Conservation (phyloP, 1,140 invertebrate genomes). For the Drosophila ercepeae region DNA sequence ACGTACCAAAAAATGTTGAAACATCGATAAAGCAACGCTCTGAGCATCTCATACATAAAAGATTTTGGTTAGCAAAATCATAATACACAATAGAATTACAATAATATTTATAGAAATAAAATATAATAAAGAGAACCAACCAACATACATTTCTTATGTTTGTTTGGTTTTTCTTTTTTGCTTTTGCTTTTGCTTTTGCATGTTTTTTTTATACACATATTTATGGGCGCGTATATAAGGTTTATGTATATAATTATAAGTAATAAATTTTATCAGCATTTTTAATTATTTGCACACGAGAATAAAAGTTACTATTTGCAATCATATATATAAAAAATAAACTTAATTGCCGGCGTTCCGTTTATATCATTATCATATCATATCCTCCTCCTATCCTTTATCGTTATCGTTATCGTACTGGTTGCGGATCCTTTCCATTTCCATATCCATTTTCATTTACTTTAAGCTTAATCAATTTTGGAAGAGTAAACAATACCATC, state of each 20-base stretch:
- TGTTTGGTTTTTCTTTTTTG: slow-evolving; percentile 54
- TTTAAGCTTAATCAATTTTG: slow-evolving; percentile 82
- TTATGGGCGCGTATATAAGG: slow-evolving; percentile 66
- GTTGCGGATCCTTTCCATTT: slow-evolving; percentile 33
- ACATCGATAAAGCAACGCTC: slow-evolving; percentile 55
- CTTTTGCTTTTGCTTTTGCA: too few species aligned
- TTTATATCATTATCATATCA: slow-evolving; percentile 34
- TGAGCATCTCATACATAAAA: slow-evolving; percentile 34
- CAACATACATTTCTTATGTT: slow-evolving; percentile 57
- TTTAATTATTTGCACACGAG: slow-evolving; percentile 82
- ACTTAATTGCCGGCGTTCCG: slow-evolving; percentile 74
- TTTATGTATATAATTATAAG: slow-evolving; percentile 78
- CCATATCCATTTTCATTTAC: slow-evolving; percentile 26
- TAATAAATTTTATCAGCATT: slow-evolving; percentile 76
- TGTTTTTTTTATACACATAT: slow-evolving; percentile 56
- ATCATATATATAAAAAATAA: slow-evolving; percentile 83
- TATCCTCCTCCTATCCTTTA: slow-evolving; percentile 4
- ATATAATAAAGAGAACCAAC: slow-evolving; percentile 57
- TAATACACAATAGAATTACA: slow-evolving; percentile 59
- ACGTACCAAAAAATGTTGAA: slow-evolving; percentile 53
- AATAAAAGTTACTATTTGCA: slow-evolving; percentile 82
- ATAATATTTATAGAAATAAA: slow-evolving; percentile 50
- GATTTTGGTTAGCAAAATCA: slow-evolving; percentile 54
- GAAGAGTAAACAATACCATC: slow-evolving; percentile 82
- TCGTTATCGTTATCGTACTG: slow-evolving; percentile 35